Percentiles rank a stretch among this genome's conserved stretches.
Conservation (phyloP, 2,113 vertebrate genomes). For the Agelaius tricolor region DNA sequence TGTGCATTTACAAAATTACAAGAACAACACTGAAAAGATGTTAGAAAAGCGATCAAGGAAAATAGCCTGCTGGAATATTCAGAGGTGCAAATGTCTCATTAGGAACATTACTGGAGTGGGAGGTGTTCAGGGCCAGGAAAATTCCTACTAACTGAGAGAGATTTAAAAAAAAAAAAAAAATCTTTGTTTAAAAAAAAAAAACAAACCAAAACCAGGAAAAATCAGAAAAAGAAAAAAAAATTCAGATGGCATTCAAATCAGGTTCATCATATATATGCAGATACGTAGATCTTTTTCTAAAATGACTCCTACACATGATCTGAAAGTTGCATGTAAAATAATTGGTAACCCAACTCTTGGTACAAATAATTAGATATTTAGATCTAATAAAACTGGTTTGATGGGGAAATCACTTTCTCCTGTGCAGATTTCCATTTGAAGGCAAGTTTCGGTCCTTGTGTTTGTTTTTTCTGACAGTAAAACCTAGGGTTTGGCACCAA, state of each 20-base stretch:
- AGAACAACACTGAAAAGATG: background rate
- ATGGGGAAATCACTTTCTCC: slow-evolving; percentile 70
- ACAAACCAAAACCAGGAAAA: background rate
- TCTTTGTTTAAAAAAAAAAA: background rate
- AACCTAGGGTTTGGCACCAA: slow-evolving; percentile 62
- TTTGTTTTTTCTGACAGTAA: slow-evolving; percentile 71
- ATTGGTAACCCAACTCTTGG: slow-evolving; percentile 60
- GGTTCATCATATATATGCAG: slow-evolving; percentile 5
- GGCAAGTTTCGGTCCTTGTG: slow-evolving; percentile 69
- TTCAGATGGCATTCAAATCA: slow-evolving; percentile 51
- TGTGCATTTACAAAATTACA: background rate
- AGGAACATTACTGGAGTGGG: background rate
- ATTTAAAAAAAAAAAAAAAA: background rate
- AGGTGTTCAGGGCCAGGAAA: background rate
- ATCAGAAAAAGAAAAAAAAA: background rate
- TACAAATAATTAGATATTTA: slow-evolving; percentile 77
- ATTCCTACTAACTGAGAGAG: background rate
- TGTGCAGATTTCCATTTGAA: slow-evolving; percentile 56
- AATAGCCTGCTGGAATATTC: background rate
- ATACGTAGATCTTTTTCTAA: background rate
- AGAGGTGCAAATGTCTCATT: background rate
- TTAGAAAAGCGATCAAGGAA: background rate
- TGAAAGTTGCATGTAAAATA: slow-evolving; percentile 65
- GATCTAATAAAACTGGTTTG: slow-evolving; percentile 79
- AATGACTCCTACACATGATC: slow-evolving; percentile 67